phyloP scores from a whole-genome alignment of 2,797 vertebrate genomes.

The Labeo calbasu region DNA sequence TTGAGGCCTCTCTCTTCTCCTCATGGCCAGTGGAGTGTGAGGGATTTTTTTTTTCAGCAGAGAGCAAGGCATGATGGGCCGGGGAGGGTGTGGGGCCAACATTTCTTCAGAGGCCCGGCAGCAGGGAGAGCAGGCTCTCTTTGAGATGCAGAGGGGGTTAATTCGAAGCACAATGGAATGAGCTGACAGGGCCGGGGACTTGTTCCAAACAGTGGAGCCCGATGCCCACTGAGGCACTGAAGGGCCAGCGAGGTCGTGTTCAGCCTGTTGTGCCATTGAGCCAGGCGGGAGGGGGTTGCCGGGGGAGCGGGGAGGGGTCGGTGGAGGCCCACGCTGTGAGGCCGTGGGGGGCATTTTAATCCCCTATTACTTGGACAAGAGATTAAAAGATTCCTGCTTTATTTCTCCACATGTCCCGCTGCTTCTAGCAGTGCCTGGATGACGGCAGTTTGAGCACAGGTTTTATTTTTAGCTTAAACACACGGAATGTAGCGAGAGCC shows the following conservation, averaged over 20 bases:
- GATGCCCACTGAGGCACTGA: constrained; percentile 46
- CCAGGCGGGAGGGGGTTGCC: constrained; percentile 32
- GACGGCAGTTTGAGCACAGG: constrained; percentile 54
- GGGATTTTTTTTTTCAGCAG: constrained; percentile 42
- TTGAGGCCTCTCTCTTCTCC: constrained; percentile 34
- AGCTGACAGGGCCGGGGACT: constrained; percentile 53
- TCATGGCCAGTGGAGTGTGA: constrained; percentile 32
- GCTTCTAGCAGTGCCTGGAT: constrained; percentile 57
- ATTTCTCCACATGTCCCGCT: constrained; percentile 64
- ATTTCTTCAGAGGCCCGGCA: constrained; percentile 50
- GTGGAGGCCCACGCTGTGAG: constrained; percentile 61
- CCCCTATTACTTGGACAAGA: constrained; percentile 69
- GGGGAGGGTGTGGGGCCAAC: constrained; percentile 45
- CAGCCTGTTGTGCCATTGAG: constrained; percentile 61
- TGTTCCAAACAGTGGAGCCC: constrained; percentile 54
- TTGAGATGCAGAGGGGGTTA: constrained; percentile 65
- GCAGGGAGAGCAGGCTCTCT: constrained; percentile 53
- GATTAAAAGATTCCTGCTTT: constrained; percentile 69
- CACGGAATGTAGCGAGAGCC: constrained; percentile 47
- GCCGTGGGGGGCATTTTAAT: constrained; percentile 65
- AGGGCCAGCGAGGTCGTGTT: constrained; percentile 61
- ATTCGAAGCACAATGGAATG: constrained; percentile 55
- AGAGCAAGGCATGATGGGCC: constrained; percentile 35
- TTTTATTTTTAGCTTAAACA: constrained; percentile 58
- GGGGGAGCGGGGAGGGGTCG: constrained; percentile 38